Conservation (phyloP, 1,140 invertebrate species). For the Hetaerina americana region DNA sequence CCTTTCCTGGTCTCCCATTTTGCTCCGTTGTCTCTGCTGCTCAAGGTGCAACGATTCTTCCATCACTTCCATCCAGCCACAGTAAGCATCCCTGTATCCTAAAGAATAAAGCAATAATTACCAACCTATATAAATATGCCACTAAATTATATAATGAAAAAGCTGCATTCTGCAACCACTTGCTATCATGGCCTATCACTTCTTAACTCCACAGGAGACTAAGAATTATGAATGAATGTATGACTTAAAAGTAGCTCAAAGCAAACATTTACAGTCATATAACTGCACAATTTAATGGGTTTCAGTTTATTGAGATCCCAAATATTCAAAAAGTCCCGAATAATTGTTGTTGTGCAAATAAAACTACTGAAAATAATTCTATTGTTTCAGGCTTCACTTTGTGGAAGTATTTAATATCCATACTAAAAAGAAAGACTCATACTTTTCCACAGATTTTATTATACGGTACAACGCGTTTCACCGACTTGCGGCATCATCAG, state of each 20-base stretch:
- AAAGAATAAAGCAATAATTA: conserved; percentile 13
- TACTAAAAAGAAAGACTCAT: too few species aligned
- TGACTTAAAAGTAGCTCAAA: neutral
- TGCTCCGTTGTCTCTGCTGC: conserved; percentile 29
- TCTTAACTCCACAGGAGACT: neutral
- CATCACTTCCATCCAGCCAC: conserved; percentile 70
- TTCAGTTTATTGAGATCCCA: too few species aligned
- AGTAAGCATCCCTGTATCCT: conserved; percentile 81
- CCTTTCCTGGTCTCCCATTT: neutral
- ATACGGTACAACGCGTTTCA: too few species aligned
- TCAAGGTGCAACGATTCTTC: conserved; percentile 31
- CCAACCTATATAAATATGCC: neutral
- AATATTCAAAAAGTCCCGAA: too few species aligned
- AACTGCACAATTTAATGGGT: too few species aligned
- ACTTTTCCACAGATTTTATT: too few species aligned
- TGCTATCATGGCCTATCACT: neutral
- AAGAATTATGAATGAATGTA: neutral
- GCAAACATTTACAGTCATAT: neutral
- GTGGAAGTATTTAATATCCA: too few species aligned
- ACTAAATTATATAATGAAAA: neutral
- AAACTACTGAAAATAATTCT: too few species aligned
- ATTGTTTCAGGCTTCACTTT: too few species aligned
- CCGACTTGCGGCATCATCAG: too few species aligned
- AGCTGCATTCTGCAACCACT: neutral
- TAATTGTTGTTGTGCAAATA: too few species aligned